A percentile compares a stretch with the other conserved stretches of the same genome.
Evolutionary conservation across 2,888 invertebrate species (phyloP).

Genomic region (Orthonychiurus folsomi): DNA sequence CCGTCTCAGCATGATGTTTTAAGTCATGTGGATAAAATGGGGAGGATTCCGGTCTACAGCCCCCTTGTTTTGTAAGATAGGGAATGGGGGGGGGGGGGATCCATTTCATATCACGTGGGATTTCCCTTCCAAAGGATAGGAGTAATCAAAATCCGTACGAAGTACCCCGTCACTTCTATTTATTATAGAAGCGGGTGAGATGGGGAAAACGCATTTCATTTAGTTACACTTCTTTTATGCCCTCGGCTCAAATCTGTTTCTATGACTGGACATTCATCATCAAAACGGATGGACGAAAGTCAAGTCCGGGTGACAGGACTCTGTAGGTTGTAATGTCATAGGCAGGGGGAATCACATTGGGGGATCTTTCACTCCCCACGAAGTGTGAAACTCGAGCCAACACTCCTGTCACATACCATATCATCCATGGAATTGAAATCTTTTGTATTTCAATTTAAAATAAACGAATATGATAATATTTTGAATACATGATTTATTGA

Average conservation of each 20-base stretch:
- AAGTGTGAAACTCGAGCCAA: too few relatives aligned
- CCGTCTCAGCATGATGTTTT: slow-evolving; percentile 18
- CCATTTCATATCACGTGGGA: neutral
- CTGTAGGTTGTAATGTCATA: neutral
- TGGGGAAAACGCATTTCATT: too few relatives aligned
- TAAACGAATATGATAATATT: too few relatives aligned
- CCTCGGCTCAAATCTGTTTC: neutral
- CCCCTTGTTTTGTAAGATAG: too few relatives aligned
- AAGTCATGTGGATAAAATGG: slow-evolving; percentile 17
- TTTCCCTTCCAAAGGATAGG: too few relatives aligned
- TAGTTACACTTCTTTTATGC: too few relatives aligned
- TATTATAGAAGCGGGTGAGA: neutral
- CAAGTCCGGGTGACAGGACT: neutral
- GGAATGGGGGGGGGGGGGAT: neutral
- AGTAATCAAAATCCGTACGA: neutral
- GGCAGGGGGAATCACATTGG: too few relatives aligned
- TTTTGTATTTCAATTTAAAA: too few relatives aligned
- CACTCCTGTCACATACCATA: too few relatives aligned
- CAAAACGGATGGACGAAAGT: neutral
- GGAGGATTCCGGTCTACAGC: neutral
- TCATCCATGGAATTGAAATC: too few relatives aligned
- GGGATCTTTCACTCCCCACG: too few relatives aligned
- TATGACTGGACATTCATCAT: neutral
- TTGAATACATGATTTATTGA: too few relatives aligned
- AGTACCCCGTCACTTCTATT: neutral